These are phyloP conservation scores for Strigops habroptila DNA, from an alignment of 2,113 vertebrate genomes.

Conservation along the genomic window DNA sequence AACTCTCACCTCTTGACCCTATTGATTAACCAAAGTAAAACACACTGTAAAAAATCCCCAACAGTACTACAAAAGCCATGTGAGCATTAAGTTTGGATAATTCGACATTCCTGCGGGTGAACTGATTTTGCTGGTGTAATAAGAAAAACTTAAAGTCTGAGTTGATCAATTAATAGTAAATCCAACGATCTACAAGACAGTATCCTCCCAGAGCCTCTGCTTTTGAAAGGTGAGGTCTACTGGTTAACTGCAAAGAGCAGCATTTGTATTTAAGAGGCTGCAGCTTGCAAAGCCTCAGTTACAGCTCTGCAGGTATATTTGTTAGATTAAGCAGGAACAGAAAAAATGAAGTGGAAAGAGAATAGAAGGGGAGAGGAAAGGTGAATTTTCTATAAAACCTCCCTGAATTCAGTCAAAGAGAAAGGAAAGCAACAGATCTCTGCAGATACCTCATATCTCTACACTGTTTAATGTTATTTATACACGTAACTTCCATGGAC, in stretches of 20 bases:
- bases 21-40: constrained; percentile 60
- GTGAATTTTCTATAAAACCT: constrained; percentile 15
- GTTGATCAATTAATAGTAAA: constrained; percentile 37
- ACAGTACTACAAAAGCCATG: not conserved
- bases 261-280: not conserved
- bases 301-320: not conserved
- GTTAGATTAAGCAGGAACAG: not conserved
- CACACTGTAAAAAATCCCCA: not conserved
- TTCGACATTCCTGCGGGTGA: not conserved
- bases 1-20: constrained; percentile 60
- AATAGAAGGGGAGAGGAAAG: not conserved
- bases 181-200: not conserved
- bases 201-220: not conserved
- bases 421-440: not conserved
- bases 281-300: not conserved
- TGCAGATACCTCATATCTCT: not conserved
- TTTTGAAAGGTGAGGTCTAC: not conserved
- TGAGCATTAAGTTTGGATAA: not conserved
- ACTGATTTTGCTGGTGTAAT: not conserved
- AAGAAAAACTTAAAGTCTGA: not conserved
- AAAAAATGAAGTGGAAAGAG: not conserved
- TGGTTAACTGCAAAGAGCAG: not conserved
- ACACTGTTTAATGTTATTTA: not conserved
- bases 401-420: not conserved
- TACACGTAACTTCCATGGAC: not conserved